Percentiles rank a stretch among this genome's conserved stretches.
Evolutionary conservation across 2,797 vertebrate species (phyloP).

Genomic region (Carduelis carduelis): DNA sequence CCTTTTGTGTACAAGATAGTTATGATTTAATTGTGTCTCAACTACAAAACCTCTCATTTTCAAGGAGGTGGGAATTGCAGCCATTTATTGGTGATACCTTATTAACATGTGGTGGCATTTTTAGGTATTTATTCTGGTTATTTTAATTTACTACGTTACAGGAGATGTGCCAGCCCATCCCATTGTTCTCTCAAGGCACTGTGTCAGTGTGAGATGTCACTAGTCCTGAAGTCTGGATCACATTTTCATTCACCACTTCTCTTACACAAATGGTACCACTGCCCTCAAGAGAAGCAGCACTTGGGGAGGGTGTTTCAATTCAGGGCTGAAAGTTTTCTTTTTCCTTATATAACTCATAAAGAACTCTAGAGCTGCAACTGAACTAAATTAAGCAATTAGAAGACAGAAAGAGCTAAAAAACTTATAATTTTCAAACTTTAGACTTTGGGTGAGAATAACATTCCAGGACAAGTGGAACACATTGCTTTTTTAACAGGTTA

Average conservation of each 20-base stretch:
- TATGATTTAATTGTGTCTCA: not conserved
- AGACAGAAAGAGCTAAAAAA: not conserved
- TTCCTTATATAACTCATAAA: not conserved
- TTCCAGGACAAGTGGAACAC: not conserved
- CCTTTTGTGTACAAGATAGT: not conserved
- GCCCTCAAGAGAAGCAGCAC: not conserved
- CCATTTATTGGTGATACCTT: not conserved
- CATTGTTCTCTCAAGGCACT: not conserved
- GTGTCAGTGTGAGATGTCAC: not conserved
- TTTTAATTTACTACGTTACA: not conserved
- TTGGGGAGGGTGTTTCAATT: not conserved
- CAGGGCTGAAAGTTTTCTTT: not conserved
- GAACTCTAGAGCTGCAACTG: not conserved
- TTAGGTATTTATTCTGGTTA: not conserved
- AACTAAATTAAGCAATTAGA: not conserved
- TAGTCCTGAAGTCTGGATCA: not conserved
- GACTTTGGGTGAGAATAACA: not conserved
- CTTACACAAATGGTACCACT: not conserved
- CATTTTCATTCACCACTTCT: not conserved
- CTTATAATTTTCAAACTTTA: not conserved
- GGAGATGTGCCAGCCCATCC: not conserved
- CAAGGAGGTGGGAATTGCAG: not conserved
- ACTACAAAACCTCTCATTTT: not conserved
- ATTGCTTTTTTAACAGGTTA: not conserved
- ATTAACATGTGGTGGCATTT: not conserved